These are phyloP conservation scores for Thyatira batis DNA, from an alignment of 2,888 invertebrate species.

Conservation along the genomic window DNA sequence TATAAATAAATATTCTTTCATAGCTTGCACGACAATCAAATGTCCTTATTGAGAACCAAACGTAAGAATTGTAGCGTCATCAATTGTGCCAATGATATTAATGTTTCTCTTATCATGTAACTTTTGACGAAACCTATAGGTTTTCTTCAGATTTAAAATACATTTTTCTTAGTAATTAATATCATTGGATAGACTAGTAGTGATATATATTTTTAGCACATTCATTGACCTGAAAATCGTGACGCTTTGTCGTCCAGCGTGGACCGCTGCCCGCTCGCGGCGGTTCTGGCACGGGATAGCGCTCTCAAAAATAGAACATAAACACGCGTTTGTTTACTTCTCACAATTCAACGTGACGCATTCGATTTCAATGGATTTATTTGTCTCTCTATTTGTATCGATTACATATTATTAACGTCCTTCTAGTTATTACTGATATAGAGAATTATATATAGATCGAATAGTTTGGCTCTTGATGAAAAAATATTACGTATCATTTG, in stretches of 20 bases:
- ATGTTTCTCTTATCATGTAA: too few relatives aligned
- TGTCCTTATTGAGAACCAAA: too few relatives aligned
- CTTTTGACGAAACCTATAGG: too few relatives aligned
- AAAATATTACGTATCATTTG: neutral
- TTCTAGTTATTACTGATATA: neutral
- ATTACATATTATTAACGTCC: neutral
- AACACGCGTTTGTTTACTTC: constrained; percentile 25
- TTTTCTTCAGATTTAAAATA: too few relatives aligned
- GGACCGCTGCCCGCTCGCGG: neutral
- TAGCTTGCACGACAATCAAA: too few relatives aligned
- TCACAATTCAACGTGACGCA: neutral
- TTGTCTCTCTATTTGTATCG: neutral
- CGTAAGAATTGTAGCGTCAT: too few relatives aligned
- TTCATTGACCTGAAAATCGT: constrained; percentile 33
- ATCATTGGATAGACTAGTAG: too few relatives aligned
- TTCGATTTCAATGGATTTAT: neutral
- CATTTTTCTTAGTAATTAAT: too few relatives aligned
- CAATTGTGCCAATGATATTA: too few relatives aligned
- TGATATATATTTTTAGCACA: constrained; percentile 21
- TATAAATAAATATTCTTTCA: too few relatives aligned
- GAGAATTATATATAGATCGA: too few relatives aligned
- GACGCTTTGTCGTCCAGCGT: constrained; percentile 9
- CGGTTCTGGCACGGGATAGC: constrained; percentile 27
- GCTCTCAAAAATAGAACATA: constrained; percentile 37
- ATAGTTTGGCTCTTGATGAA: too few relatives aligned